A percentile compares a stretch with the other conserved stretches of the same genome.
Evolutionary conservation across 2,797 vertebrate genomes (phyloP).

Genomic region (Manis crassicaudata): DNA sequence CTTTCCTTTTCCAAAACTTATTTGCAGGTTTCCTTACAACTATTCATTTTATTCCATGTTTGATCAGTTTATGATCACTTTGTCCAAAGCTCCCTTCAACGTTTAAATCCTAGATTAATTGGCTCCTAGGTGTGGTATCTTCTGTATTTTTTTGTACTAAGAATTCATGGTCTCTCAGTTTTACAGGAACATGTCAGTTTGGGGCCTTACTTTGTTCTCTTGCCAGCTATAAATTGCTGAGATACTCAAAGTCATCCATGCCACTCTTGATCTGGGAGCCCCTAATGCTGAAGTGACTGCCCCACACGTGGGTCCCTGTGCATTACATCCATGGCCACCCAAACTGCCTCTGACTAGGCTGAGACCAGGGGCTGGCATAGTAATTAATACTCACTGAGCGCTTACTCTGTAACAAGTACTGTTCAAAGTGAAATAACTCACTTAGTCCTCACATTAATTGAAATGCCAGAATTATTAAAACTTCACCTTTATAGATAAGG

Average conservation of each 20-base stretch:
- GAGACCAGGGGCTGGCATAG: not conserved
- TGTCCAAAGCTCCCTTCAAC: slow-evolving; percentile 11
- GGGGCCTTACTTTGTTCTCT: not conserved
- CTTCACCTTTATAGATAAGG: not conserved
- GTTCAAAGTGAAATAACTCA: slow-evolving; percentile 13
- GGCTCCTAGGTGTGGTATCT: not conserved
- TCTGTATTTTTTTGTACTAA: not conserved
- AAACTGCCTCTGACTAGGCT: not conserved
- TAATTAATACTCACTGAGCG: not conserved
- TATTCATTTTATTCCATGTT: not conserved
- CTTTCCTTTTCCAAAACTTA: not conserved
- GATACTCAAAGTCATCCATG: not conserved
- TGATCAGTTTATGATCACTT: slow-evolving; percentile 4
- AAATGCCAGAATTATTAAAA: not conserved
- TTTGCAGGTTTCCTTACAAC: not conserved
- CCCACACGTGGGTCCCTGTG: not conserved
- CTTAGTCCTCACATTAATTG: not conserved
- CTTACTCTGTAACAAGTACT: not conserved
- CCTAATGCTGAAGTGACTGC: not conserved
- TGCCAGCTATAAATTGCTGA: not conserved
- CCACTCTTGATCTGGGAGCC: not conserved
- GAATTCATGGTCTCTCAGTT: not conserved
- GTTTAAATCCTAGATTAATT: not conserved
- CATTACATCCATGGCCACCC: too few species aligned
- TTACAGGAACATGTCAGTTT: not conserved